Evolutionary conservation across 2,797 vertebrate genomes (phyloP), one percentile per base, ranked within the genome.

Genomic region (Neosalanx taihuensis): DNA sequence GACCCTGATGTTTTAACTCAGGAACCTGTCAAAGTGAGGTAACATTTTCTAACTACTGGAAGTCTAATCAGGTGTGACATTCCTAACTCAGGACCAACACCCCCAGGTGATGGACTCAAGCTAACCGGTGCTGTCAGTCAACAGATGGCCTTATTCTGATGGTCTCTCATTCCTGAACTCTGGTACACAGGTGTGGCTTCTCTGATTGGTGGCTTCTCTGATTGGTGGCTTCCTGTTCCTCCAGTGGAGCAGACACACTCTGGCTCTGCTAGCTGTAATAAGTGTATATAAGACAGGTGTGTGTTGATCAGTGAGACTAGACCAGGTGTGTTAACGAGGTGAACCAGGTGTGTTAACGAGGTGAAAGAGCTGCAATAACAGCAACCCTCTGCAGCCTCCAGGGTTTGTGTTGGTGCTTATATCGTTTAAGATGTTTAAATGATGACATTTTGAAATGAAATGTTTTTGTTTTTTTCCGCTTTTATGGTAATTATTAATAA

Each of bases 341-440:
- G 12, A 12, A 12, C 5, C 41, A 46, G 41, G 41, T 76, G 80
- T 82, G 60, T 67, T 12, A 46, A 84, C 84, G 83, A 85, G 86
- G 85, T 85, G 89, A 91, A 86, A 87, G 88, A 90, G 89, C 89
- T 92, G 91, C 91, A 92, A 90, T 91, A 90, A 91, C 67, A 33
- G 86, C 86, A 89, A 88, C 91, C 86, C 85, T 83, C 85, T 88
- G 87, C 41, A 46, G 41, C 10, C 41, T 12, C 41, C 9, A 46
- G 41, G 41, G 41, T 90, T 83, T 87, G 84, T 93, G 91, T 91
- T 91, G 92, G 91, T 91, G 91, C 90, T 91, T 91, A 85, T 91
- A 90, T 89, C 87, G 31, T 46, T 87, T 88, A 88, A 90, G 87
- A 89, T 89, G 88, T 88, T 90, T 83, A 84, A 80, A 90, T 89